These are phyloP conservation scores for Pentamera pediparva DNA, from an alignment of 53 echinoderm and acorn worm species.

Conservation along the genomic window DNA sequence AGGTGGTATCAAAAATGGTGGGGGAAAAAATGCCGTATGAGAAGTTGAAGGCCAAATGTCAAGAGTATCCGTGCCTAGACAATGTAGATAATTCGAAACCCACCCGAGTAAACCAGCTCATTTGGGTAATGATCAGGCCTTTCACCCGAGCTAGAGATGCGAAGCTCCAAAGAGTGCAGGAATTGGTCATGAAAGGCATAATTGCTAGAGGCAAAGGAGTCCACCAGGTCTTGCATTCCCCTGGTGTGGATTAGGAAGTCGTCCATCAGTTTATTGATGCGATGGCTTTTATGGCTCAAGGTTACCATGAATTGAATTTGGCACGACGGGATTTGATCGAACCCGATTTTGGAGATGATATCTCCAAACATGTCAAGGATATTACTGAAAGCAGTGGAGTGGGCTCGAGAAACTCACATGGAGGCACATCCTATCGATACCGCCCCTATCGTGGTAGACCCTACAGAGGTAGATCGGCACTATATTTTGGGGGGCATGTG, in stretches of 20 bases:
- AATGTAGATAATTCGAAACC: not conserved
- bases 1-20: too few relatives aligned
- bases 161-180: too few relatives aligned
- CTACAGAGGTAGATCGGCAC: too few relatives aligned
- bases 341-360: not conserved
- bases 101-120: not conserved
- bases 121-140: not conserved
- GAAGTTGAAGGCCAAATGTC: not conserved
- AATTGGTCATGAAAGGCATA: not conserved
- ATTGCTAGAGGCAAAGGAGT: not conserved
- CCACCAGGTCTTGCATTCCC: not conserved
- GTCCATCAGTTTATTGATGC: not conserved
- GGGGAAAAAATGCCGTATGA: not conserved
- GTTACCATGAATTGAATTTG: not conserved
- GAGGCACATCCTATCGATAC: not conserved
- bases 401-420: not conserved
- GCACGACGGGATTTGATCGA: not conserved
- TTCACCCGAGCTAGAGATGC: too few relatives aligned
- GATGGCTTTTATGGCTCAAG: not conserved
- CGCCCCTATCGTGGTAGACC: not conserved
- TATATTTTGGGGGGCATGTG: not conserved
- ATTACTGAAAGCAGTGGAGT: not conserved
- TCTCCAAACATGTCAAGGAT: too few relatives aligned
- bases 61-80: not conserved
- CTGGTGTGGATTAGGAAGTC: not conserved